Evolutionary conservation across 2,797 vertebrate genomes (phyloP), one percentile per base, ranked within the genome.

Genomic region (Coluber constrictor): DNA sequence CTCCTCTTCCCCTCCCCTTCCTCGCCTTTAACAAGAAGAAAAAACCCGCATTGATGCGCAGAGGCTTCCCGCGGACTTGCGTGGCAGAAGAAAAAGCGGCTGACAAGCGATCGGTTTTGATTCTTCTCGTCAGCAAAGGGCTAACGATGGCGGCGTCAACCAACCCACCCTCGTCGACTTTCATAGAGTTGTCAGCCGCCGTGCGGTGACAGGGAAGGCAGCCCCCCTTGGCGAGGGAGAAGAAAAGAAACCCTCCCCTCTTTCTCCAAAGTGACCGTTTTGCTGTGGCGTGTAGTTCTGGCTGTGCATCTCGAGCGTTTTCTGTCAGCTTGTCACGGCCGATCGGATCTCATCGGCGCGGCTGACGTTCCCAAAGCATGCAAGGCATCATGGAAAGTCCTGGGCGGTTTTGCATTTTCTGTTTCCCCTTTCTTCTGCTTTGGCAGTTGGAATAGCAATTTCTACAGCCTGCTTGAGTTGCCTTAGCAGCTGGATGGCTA

Each of bases 401-500:
- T 15, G 79, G 32, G n/a, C 2, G 25, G 59, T 25, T 25, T 25
- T 88, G 61, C 86, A 90, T 1, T 59, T 23, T 12, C 1, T 60
- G 1, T 43, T 74, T 61, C 47, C 47, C 88, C 92, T 66, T 13
- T 5, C 12, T 51, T 56, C 92, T 55, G 51, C 0, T 90, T 88
- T 51, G 61, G 61, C 55, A 59, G 91, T 95, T 93, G 93, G 95
- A 96, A 90, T 43, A 94, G 70, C 94, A 23, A 60, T 94, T 94
- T 93, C 94, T 90, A 32, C 90, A 92, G 94, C 89, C 47, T 93
- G 92, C 95, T 95, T 95, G 89, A 70, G 92, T 95, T 93, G 95
- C 94, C 91, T 96, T 95, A 94, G 94, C 93, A 93, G 94, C 94
- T 91, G 93, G 93, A 95, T n/a, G 95, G 93, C 66, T 37, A 94